These are phyloP conservation scores for Chaunax sp. DNA, from an alignment of 2,797 vertebrate genomes.

Conservation along the genomic window DNA sequence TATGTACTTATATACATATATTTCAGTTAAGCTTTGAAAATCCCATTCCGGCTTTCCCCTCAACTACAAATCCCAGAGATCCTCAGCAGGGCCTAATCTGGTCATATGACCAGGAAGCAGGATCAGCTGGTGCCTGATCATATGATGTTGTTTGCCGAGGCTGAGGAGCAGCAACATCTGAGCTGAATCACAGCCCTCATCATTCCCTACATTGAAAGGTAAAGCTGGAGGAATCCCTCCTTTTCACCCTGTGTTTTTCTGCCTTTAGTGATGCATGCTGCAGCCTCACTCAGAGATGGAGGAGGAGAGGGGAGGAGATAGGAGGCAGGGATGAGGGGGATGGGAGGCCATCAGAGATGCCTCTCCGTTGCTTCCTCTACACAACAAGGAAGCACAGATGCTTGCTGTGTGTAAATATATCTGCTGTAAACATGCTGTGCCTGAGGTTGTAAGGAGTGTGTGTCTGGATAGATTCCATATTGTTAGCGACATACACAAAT, in stretches of 20 bases:
- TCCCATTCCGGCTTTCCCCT: background rate
- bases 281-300: conserved; percentile 28
- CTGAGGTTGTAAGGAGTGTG: conserved; percentile 13
- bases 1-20: no score
- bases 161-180: conserved; percentile 74
- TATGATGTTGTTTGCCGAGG: conserved; percentile 79
- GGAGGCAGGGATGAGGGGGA: conserved; percentile 60
- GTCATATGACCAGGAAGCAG: conserved; percentile 76
- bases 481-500: conserved; percentile 1
- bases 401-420: conserved; percentile 33
- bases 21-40: no score
- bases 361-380: conserved; percentile 40
- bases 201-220: conserved; percentile 75
- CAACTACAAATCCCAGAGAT: conserved; percentile 82
- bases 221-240: conserved; percentile 70
- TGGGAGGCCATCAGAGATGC: conserved; percentile 67
- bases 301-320: conserved; percentile 35
- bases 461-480: conserved; percentile 8
- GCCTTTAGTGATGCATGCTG: conserved; percentile 37
- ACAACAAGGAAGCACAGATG: conserved; percentile 60
- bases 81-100: conserved; percentile 37
- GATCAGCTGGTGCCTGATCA: conserved; percentile 80
- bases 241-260: conserved; percentile 49
- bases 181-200: conserved; percentile 75
- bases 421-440: conserved; percentile 30